These are phyloP conservation scores for Cyanocitta stelleri DNA, from an alignment of 2,113 vertebrate genomes.

Conservation along the genomic window DNA sequence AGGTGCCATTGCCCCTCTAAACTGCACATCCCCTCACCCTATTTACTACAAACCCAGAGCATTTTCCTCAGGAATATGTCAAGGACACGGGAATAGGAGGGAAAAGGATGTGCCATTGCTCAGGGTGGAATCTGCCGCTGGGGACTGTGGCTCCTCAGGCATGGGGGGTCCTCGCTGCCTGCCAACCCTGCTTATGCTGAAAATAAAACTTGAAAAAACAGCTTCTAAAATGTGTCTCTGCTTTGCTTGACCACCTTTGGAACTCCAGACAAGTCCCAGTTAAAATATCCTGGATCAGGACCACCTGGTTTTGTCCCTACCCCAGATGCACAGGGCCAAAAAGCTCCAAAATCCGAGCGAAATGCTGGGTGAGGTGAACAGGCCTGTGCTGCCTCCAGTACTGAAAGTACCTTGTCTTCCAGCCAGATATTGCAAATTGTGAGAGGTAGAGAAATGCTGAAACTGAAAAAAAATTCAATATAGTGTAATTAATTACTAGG, in stretches of 20 bases:
- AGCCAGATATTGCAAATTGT: background rate
- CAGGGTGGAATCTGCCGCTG: background rate
- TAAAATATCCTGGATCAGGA: too few species aligned
- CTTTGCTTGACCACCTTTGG: background rate
- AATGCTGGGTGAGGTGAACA: fast-evolving
- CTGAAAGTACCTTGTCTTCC: background rate
- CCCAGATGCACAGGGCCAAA: background rate
- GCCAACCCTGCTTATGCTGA: background rate
- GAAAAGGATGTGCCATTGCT: fast-evolving
- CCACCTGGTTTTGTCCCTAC: fast-evolving
- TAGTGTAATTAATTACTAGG: background rate
- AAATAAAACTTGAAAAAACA: background rate
- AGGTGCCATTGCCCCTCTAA: background rate
- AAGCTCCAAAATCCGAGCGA: background rate
- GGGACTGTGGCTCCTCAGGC: fast-evolving
- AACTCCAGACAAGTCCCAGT: background rate
- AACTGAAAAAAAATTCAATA: background rate
- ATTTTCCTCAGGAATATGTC: background rate
- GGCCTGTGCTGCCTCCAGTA: too few species aligned
- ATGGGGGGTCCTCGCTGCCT: fast-evolving
- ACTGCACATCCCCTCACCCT: background rate
- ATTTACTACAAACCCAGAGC: background rate
- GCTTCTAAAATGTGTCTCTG: background rate
- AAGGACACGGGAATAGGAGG: background rate
- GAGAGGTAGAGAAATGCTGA: background rate